Evolutionary conservation across 2,113 vertebrate species (phyloP).

Genomic region (Pagrus major): DNA sequence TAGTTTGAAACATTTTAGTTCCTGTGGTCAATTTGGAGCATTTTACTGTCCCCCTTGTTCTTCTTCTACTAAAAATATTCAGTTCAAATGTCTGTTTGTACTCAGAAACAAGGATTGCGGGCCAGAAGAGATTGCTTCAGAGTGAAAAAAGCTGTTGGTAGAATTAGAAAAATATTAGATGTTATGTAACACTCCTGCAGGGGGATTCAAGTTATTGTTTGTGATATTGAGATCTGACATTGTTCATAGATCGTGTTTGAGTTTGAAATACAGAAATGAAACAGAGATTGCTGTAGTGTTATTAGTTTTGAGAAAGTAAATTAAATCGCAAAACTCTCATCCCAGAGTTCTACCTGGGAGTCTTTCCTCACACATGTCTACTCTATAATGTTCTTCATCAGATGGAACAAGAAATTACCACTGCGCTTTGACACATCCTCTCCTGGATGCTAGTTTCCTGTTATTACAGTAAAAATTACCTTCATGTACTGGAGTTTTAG

Average conservation of each 20-base stretch:
- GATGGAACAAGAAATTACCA: background rate
- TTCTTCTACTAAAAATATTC: background rate
- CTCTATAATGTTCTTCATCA: background rate
- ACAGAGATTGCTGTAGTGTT: background rate
- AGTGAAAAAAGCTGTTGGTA: background rate
- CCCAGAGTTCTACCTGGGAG: background rate
- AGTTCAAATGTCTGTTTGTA: background rate
- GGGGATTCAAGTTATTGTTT: background rate
- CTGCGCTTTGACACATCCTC: background rate
- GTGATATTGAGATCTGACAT: background rate
- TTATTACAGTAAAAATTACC: conserved; percentile 74
- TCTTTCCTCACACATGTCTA: background rate
- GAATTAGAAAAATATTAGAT: background rate
- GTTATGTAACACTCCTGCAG: background rate
- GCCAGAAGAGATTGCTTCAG: background rate
- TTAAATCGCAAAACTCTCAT: background rate
- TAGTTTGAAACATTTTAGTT: background rate
- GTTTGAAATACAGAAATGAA: conserved; percentile 20
- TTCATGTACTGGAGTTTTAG: conserved; percentile 95
- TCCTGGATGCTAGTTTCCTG: background rate
- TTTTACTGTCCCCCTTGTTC: background rate
- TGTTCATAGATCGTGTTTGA: background rate
- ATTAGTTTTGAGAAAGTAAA: background rate
- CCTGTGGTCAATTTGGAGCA: background rate
- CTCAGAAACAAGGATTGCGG: too few relatives aligned